Evolutionary conservation across 2,797 vertebrate genomes (phyloP), one percentile per base, ranked within the genome.

Genomic region (Brachyalestes nurse): DNA sequence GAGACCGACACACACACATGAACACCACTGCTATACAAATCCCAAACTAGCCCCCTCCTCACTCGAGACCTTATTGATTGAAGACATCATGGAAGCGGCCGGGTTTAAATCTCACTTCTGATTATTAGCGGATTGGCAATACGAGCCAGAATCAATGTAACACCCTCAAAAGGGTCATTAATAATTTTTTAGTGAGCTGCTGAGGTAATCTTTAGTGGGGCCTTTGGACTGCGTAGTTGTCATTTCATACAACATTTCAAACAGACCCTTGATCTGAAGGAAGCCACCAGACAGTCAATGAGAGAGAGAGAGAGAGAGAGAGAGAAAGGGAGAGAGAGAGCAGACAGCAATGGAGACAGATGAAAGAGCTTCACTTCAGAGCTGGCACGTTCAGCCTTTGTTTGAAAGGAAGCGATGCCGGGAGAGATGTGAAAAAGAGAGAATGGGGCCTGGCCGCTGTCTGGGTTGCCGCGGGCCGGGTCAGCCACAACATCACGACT

Each of bases 91-190:
- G 21, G 64, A 78, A 81, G 71, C 60, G 10, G 80, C 83, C 49
- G 25, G 58, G 58, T 62, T 61, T 77, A 81, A 81, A 82, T 86
- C 78, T 74, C 81, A 79, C 42, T 47, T 47, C 64, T 82, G 82
- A 80, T 78, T 79, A 81, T 83, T 80, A 81, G 74, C 77, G 7
- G 73, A 82, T 71, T 60, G 72, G 12, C 45, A 57, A 42, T 14
- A 64, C 23, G 64, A 71, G 70, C 45, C 25, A 60, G 75, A 79
- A 87, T 86, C 85, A 84, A 86, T 88, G 65, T 74, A 78, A 86
- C 67, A 40, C 86, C 81, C 76, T 87, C 82, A 82, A 85, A 80
- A 80, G 83, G 70, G 70, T 85, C 80, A 83, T 83, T 83, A 77
- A 85, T 78, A 70, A 76, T 80, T 4, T 82, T 75, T 80, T 78